Conservation (phyloP, 2,888 invertebrate species). For the Napeogenes sylphis region DNA sequence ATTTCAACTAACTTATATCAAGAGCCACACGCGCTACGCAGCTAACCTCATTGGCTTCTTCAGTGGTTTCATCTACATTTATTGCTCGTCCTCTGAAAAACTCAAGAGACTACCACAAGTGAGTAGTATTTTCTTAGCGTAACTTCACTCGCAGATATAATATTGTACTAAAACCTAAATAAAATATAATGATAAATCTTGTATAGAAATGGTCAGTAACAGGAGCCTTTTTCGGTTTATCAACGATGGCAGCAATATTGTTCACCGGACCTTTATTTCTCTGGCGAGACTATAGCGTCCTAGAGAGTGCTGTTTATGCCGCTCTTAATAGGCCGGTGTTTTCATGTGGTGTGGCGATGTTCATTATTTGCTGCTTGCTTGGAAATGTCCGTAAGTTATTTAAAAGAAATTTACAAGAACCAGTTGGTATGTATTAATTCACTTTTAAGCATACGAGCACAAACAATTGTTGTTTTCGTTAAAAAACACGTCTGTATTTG, state of each 20-base stretch:
- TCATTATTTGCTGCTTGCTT: constrained; percentile 73
- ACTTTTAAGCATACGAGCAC: no score
- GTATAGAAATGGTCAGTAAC: constrained; percentile 68
- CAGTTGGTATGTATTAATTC: no score
- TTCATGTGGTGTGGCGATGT: constrained; percentile 67
- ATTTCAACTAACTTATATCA: constrained; percentile 77
- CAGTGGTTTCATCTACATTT: constrained; percentile 65
- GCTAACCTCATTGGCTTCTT: constrained; percentile 79
- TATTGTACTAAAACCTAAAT: not conserved
- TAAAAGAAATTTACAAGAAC: no score
- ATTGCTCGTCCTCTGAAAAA: constrained; percentile 38
- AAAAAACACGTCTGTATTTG: no score
- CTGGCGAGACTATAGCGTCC: constrained; percentile 66
- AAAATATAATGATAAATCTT: not conserved
- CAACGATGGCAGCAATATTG: constrained; percentile 66
- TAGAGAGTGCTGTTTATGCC: constrained; percentile 77
- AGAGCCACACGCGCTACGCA: constrained; percentile 78
- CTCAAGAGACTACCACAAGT: constrained; percentile 48
- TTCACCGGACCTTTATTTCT: constrained; percentile 72
- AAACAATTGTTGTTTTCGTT: no score
- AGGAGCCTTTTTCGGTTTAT: constrained; percentile 56
- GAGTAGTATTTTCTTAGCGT: constrained; percentile 9
- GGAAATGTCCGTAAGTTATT: constrained; percentile 73
- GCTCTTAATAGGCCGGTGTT: constrained; percentile 76
- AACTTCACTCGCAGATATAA: not conserved